phyloP scores from a whole-genome alignment of 2,888 invertebrate species.

The Papilio elwesi region DNA sequence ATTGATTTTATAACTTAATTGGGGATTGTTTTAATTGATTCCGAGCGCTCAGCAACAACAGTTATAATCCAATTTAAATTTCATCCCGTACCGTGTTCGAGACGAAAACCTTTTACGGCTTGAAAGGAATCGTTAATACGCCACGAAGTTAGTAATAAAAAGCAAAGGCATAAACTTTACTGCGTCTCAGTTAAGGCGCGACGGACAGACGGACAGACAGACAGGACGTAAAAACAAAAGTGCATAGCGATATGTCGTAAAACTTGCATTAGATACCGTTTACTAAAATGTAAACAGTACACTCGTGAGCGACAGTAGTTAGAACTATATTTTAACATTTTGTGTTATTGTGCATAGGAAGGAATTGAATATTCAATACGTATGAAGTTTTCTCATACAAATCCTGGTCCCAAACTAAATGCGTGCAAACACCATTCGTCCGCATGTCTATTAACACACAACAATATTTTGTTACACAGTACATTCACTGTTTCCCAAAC shows the following conservation, averaged over 20 bases:
- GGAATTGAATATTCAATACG: too few species aligned
- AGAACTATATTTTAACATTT: not conserved
- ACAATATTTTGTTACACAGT: too few species aligned
- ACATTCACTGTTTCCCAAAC: too few species aligned
- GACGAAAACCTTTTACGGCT: conserved; percentile 41
- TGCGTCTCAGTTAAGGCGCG: conserved; percentile 49
- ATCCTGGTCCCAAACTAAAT: too few species aligned
- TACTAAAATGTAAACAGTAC: conserved; percentile 54
- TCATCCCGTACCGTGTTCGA: conserved; percentile 13
- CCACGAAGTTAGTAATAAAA: conserved; percentile 48
- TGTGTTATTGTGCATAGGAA: too few species aligned
- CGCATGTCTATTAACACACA: too few species aligned
- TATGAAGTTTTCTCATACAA: too few species aligned
- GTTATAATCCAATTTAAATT: conserved; percentile 29
- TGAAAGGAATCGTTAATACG: conserved; percentile 37
- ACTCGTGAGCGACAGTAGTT: conserved; percentile 36
- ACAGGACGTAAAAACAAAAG: conserved; percentile 57
- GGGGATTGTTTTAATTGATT: conserved; percentile 10
- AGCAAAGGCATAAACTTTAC: conserved; percentile 51
- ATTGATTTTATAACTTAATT: conserved; percentile 8
- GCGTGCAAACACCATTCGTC: too few species aligned
- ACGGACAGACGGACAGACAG: conserved; percentile 49
- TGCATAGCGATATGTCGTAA: conserved; percentile 56
- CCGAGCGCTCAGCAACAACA: conserved; percentile 4
- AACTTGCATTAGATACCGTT: conserved; percentile 57